These are phyloP conservation scores for Poeciliopsis occidentalis DNA, from an alignment of 2,113 vertebrate species.

Conservation along the genomic window DNA sequence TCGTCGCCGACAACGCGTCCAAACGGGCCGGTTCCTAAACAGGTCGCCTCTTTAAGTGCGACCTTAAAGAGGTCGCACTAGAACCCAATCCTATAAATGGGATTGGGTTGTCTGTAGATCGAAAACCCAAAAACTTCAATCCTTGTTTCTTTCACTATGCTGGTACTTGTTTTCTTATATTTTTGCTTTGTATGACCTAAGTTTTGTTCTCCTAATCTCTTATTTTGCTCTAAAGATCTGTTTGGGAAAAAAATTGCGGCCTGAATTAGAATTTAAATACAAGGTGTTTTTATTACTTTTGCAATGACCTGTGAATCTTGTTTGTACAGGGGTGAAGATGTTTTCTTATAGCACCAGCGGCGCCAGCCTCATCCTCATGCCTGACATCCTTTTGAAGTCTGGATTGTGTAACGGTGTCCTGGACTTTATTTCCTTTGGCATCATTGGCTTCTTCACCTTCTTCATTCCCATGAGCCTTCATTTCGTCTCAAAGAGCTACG, in stretches of 20 bases:
- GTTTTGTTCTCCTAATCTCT: too few species aligned
- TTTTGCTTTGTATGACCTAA: too few species aligned
- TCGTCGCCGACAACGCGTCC: not conserved
- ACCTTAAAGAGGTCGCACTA: too few species aligned
- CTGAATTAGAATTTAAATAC: too few species aligned
- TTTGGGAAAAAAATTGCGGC: too few species aligned
- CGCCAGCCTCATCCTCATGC: slow-evolving; percentile 82
- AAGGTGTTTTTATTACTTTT: too few species aligned
- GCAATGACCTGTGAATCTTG: not conserved
- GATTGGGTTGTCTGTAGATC: too few species aligned
- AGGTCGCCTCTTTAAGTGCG: slow-evolving; percentile 33
- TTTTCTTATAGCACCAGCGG: slow-evolving; percentile 92
- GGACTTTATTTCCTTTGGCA: slow-evolving; percentile 81
- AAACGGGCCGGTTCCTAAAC: not conserved
- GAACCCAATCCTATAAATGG: too few species aligned
- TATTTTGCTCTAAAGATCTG: too few species aligned
- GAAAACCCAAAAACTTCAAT: too few species aligned
- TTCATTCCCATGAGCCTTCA: slow-evolving; percentile 88
- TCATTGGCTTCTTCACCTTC: slow-evolving; percentile 86
- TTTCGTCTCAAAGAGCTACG: slow-evolving; percentile 88
- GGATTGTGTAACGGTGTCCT: slow-evolving; percentile 77
- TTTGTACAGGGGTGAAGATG: slow-evolving; percentile 86
- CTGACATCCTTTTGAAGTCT: slow-evolving; percentile 82
- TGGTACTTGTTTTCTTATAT: too few species aligned
- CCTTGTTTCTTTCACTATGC: too few species aligned